A percentile compares a stretch with the other conserved stretches of the same genome.
Evolutionary conservation across 53 echinoderm and acorn worm species (phyloP).

Genomic region (Crossaster papposus): DNA sequence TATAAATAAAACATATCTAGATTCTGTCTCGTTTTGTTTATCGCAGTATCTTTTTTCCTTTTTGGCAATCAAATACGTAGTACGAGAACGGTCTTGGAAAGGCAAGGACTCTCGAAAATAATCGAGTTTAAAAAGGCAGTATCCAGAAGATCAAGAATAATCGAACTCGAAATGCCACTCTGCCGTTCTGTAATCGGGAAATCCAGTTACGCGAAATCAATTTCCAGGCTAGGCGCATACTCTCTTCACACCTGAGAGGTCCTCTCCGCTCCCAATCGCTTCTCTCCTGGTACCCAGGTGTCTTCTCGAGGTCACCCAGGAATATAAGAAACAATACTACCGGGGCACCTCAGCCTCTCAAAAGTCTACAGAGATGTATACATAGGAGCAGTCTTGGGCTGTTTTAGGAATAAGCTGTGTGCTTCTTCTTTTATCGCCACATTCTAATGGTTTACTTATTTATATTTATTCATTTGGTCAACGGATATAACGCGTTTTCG

Average conservation of each 20-base stretch:
- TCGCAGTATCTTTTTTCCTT: neutral
- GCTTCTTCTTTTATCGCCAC: too few species aligned
- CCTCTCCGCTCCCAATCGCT: neutral
- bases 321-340: conserved; percentile 1
- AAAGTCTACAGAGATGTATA: neutral
- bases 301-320: conserved; percentile 33
- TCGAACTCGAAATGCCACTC: conserved; percentile 26
- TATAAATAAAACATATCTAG: too few species aligned
- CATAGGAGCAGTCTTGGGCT: neutral
- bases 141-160: conserved; percentile 16
- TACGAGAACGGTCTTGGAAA: neutral
- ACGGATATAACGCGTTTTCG: too few species aligned
- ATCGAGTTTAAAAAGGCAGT: neutral
- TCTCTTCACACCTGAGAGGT: conserved; percentile 33
- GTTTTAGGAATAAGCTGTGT: too few species aligned
- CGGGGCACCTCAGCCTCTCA: neutral
- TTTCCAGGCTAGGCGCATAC: conserved; percentile 32
- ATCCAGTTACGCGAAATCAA: conserved; percentile 50
- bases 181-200: conserved; percentile 39
- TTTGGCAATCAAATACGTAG: neutral
- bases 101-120: neutral
- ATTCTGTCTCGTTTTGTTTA: neutral
- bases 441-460: too few species aligned
- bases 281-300: conserved; percentile 38
- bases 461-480: too few species aligned